Evolutionary conservation across 2,888 invertebrate genomes (phyloP).

Genomic region (Agrenia bidenticulata): DNA sequence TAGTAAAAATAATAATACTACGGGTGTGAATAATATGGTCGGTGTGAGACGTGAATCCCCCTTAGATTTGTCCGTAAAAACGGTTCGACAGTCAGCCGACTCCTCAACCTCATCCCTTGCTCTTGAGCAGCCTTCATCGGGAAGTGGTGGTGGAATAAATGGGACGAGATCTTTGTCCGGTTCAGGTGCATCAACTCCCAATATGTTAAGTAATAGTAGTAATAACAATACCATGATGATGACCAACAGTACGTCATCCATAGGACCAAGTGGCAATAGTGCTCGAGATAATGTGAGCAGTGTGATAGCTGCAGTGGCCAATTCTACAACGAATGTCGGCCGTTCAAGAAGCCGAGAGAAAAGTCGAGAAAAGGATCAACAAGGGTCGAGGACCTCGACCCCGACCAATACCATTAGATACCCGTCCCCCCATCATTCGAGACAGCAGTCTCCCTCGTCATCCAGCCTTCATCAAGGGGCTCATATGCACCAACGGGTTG

Average conservation of each 20-base stretch:
- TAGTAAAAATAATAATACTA: not conserved
- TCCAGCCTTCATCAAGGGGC: slow-evolving; percentile 19
- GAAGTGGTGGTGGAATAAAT: slow-evolving; percentile 24
- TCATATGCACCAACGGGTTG: slow-evolving; percentile 30
- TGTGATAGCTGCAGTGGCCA: slow-evolving; percentile 49
- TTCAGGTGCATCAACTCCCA: slow-evolving; percentile 50
- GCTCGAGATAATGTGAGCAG: slow-evolving; percentile 32
- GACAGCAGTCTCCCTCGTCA: slow-evolving; percentile 38
- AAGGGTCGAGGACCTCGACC: slow-evolving; percentile 27
- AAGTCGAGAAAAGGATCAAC: slow-evolving; percentile 26
- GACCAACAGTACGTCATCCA: not conserved
- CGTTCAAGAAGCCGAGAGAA: slow-evolving; percentile 37
- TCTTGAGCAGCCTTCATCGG: slow-evolving; percentile 55
- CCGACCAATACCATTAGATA: slow-evolving; percentile 28
- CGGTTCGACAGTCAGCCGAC: slow-evolving; percentile 82
- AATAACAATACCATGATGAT: slow-evolving; percentile 17
- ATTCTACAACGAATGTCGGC: slow-evolving; percentile 40
- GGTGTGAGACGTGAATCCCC: slow-evolving; percentile 67
- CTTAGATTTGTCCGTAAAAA: slow-evolving; percentile 83
- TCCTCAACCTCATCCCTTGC: slow-evolving; percentile 65
- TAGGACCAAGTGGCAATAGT: not conserved
- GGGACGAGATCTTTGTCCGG: slow-evolving; percentile 43
- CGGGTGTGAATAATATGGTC: not conserved
- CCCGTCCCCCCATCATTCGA: slow-evolving; percentile 40
- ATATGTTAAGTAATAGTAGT: slow-evolving; percentile 13